phyloP scores from a whole-genome alignment of 2,797 vertebrate genomes.

The Hippocampus kuda region DNA sequence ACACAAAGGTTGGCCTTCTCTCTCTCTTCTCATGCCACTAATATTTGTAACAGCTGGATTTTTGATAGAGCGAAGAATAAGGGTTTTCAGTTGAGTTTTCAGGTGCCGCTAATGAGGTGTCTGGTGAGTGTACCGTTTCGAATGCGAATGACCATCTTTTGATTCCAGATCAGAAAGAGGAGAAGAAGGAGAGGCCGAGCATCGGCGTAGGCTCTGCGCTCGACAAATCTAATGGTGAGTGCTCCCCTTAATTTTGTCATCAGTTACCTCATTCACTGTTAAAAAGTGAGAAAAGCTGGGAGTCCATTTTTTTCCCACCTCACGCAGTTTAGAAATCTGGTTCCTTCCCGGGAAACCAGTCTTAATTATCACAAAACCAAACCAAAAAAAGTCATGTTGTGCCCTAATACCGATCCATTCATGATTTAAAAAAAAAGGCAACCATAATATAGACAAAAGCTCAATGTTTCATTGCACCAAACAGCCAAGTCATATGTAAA shows the following conservation, averaged over 20 bases:
- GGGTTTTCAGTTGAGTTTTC: background rate
- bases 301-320: background rate
- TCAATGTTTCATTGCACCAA: background rate
- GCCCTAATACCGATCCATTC: too few relatives aligned
- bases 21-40: background rate
- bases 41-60: background rate
- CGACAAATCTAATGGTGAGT: slow-evolving; percentile 68
- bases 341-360: background rate
- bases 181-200: slow-evolving; percentile 74
- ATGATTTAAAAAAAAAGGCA: too few relatives aligned
- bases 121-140: background rate
- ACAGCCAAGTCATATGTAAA: too few relatives aligned
- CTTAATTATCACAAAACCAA: background rate
- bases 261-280: background rate
- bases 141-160: slow-evolving; percentile 47
- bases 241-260: background rate
- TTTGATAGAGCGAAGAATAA: background rate
- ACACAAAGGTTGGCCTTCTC: slow-evolving; percentile 71
- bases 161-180: slow-evolving; percentile 79
- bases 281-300: background rate
- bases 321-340: background rate
- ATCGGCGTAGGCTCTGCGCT: slow-evolving; percentile 65
- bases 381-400: background rate
- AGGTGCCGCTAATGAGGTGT: background rate
- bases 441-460: background rate